Evolutionary conservation across 1,140 invertebrate species (phyloP).

Genomic region (Pachypeltis micranthus): DNA sequence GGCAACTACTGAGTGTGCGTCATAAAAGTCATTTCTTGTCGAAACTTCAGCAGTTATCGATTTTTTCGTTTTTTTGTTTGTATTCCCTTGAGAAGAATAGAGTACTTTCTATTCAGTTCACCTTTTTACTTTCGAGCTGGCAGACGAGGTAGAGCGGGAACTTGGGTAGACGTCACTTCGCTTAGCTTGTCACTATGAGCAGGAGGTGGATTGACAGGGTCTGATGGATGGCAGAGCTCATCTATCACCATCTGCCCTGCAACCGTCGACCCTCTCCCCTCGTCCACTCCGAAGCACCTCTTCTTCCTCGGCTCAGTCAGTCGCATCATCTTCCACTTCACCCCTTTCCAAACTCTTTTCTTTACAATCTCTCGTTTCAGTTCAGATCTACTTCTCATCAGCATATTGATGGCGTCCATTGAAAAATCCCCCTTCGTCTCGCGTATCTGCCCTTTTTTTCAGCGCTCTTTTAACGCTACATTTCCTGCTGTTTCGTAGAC

Average conservation of each 20-base stretch:
- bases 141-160: too few relatives aligned
- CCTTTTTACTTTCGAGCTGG: too few relatives aligned
- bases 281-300: not conserved
- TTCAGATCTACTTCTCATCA: not conserved
- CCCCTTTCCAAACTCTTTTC: not conserved
- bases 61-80: too few relatives aligned
- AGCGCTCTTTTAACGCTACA: slow-evolving; percentile 7
- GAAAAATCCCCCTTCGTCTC: not conserved
- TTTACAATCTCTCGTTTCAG: not conserved
- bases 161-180: too few relatives aligned
- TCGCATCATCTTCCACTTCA: too few relatives aligned
- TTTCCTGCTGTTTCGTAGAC: too few relatives aligned
- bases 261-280: not conserved
- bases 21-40: too few relatives aligned
- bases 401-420: not conserved
- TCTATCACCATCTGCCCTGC: slow-evolving; percentile 1
- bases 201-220: not conserved
- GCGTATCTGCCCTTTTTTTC: not conserved
- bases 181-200: not conserved
- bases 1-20: too few relatives aligned
- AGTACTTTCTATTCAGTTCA: too few relatives aligned
- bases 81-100: too few relatives aligned
- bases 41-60: too few relatives aligned
- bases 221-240: slow-evolving; percentile 2
- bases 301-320: too few relatives aligned